Percentiles rank a stretch among this genome's conserved stretches.
phyloP scores from a whole-genome alignment of 2,797 vertebrate species.

The Alosa sapidissima region DNA sequence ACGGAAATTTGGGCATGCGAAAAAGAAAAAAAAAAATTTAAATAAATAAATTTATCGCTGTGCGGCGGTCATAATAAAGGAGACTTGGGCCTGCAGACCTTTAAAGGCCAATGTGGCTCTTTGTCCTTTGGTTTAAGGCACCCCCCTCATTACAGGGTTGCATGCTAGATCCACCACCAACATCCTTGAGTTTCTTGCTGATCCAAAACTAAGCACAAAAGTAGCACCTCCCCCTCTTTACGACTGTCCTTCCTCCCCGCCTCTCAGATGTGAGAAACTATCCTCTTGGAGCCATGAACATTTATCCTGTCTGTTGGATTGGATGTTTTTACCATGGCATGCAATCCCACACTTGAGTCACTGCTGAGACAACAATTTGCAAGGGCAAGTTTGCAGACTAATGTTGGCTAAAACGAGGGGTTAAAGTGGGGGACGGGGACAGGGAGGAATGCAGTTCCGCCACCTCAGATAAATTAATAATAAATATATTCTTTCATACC shows the following conservation, averaged over 20 bases:
- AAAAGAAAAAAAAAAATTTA: no score
- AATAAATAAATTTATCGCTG: no score
- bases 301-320: neutral
- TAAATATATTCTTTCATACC: no score
- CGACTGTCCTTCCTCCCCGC: neutral
- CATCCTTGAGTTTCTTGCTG: neutral
- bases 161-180: neutral
- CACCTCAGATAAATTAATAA: no score
- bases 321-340: neutral
- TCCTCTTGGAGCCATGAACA: neutral
- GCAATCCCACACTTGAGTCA: neutral
- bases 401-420: neutral
- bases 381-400: neutral
- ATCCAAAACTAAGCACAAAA: neutral
- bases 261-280: neutral
- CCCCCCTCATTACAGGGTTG: neutral
- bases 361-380: neutral
- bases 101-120: neutral
- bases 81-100: neutral
- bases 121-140: neutral
- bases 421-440: no score
- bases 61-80: no score
- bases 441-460: no score
- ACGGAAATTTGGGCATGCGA: no score
- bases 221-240: neutral